A percentile compares a stretch with the other conserved stretches of the same genome.
phyloP scores from a whole-genome alignment of 2,888 invertebrate genomes.

The Drosophila borborema region DNA sequence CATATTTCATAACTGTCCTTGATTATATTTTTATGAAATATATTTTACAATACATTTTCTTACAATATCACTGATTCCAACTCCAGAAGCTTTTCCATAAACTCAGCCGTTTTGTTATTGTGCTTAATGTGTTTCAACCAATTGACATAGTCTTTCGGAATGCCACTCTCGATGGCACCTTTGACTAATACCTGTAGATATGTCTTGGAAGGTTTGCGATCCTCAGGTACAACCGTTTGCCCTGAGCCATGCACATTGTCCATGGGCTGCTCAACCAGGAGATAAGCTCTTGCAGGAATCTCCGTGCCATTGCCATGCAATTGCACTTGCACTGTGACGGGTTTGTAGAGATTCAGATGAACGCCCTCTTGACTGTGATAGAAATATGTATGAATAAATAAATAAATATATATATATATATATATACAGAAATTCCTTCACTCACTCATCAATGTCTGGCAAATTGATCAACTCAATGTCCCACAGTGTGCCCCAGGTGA shows the following conservation, averaged over 20 bases:
- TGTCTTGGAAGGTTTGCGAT: slow-evolving; percentile 91
- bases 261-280: slow-evolving; percentile 88
- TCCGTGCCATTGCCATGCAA: slow-evolving; percentile 83
- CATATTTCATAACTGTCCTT: background rate
- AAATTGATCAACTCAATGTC: slow-evolving; percentile 88
- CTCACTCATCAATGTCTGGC: slow-evolving; percentile 89
- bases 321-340: slow-evolving; percentile 87
- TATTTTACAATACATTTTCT: background rate
- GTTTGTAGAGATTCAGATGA: slow-evolving; percentile 88
- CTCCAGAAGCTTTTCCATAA: slow-evolving; percentile 83
- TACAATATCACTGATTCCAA: slow-evolving; percentile 67
- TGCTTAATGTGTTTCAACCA: slow-evolving; percentile 89
- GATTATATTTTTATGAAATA: background rate
- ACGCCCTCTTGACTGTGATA: slow-evolving; percentile 79
- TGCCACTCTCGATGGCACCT: slow-evolving; percentile 84
- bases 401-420: background rate
- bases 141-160: slow-evolving; percentile 91
- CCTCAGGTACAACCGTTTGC: slow-evolving; percentile 86
- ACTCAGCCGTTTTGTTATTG: slow-evolving; percentile 89
- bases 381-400: too few relatives aligned
- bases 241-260: slow-evolving; percentile 75
- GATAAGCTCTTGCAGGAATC: slow-evolving; percentile 89
- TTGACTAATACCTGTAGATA: slow-evolving; percentile 87
- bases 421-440: background rate
- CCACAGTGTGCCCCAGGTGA: slow-evolving; percentile 92